Conservation (phyloP, 2,113 vertebrate species). For the Syrmaticus mikado region DNA sequence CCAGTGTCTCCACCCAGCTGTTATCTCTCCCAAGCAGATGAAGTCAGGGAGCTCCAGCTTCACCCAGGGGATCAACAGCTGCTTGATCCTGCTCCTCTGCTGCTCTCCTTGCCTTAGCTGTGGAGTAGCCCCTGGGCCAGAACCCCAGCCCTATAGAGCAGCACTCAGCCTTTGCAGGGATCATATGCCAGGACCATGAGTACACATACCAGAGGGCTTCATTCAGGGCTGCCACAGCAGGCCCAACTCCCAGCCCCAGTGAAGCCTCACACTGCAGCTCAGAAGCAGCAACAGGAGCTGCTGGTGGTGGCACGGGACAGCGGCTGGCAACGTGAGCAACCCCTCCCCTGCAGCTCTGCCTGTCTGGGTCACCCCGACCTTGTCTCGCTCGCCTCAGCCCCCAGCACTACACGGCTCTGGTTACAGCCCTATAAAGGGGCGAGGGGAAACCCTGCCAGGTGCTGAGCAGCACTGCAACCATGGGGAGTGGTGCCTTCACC, state of each 20-base stretch:
- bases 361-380: background rate
- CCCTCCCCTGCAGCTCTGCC: background rate
- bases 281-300: background rate
- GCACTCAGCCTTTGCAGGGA: background rate
- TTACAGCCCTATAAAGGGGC: background rate
- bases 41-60: too few relatives aligned
- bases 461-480: too few relatives aligned
- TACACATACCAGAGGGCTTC: background rate
- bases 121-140: background rate
- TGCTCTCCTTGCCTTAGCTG: background rate
- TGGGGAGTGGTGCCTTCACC: too few relatives aligned
- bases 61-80: too few relatives aligned
- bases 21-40: too few relatives aligned
- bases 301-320: background rate
- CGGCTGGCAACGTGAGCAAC: background rate
- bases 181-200: background rate
- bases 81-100: background rate
- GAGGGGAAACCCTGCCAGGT: too few relatives aligned
- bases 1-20: too few relatives aligned
- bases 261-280: background rate
- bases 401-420: background rate
- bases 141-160: background rate
- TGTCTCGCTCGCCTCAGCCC: fast-evolving
- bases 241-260: background rate
- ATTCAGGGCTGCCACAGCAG: too few relatives aligned